Evolutionary conservation across 2,797 vertebrate genomes (phyloP).

Genomic region (Bovichtus diacanthus): DNA sequence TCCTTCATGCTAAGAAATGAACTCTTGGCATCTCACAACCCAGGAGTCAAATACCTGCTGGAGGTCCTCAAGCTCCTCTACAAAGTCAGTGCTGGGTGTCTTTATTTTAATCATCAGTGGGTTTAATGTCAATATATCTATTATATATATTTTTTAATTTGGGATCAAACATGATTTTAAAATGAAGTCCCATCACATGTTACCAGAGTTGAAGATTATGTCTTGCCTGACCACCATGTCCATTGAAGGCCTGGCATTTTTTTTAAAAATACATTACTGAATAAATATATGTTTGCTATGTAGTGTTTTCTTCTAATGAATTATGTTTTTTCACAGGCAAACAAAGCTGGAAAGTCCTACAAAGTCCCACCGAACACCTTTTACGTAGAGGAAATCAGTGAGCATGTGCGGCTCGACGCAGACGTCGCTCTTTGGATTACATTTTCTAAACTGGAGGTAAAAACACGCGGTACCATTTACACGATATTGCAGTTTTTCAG

Average conservation of each 20-base stretch:
- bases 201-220: background rate
- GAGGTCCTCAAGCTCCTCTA: slow-evolving; percentile 77
- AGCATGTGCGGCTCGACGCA: fast-evolving
- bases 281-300: background rate
- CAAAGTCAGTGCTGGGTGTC: slow-evolving; percentile 69
- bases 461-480: background rate
- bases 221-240: background rate
- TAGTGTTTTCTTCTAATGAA: background rate
- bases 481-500: background rate
- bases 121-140: background rate
- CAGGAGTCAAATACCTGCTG: slow-evolving; percentile 66
- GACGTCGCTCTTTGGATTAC: slow-evolving; percentile 59
- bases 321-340: slow-evolving; percentile 64
- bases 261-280: background rate
- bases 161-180: background rate
- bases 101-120: background rate
- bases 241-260: background rate
- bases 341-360: slow-evolving; percentile 67
- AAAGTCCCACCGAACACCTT: slow-evolving; percentile 78
- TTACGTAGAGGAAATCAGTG: slow-evolving; percentile 66
- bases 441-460: slow-evolving; percentile 61
- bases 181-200: background rate
- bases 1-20: slow-evolving; percentile 67
- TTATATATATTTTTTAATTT: background rate
- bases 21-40: slow-evolving; percentile 52